A percentile compares a stretch with the other conserved stretches of the same genome.
Conservation (phyloP, 2,113 vertebrate species). For the Microtus oregoni region DNA sequence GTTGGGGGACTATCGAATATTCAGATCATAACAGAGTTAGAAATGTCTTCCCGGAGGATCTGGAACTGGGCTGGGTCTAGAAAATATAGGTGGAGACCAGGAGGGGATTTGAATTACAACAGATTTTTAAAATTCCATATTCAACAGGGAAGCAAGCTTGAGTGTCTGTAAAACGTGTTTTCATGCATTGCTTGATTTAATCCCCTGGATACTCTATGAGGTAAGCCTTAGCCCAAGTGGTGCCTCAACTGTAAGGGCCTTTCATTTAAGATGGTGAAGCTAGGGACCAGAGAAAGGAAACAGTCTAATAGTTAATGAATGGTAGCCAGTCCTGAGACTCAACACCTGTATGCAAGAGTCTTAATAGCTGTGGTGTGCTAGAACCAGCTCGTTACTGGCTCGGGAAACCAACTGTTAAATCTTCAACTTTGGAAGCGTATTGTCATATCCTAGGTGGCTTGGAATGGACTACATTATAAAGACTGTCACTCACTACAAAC, state of each 20-base stretch:
- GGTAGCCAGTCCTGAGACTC: slow-evolving; percentile 41
- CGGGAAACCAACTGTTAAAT: slow-evolving; percentile 20
- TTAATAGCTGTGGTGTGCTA: background rate
- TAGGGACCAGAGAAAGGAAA: slow-evolving; percentile 30
- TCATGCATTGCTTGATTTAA: background rate
- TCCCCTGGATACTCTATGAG: background rate
- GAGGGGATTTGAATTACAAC: background rate
- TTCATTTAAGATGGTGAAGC: slow-evolving; percentile 50
- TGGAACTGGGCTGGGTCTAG: background rate
- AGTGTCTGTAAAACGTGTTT: slow-evolving; percentile 15
- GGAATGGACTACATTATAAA: slow-evolving; percentile 36
- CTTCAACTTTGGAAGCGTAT: slow-evolving; percentile 53
- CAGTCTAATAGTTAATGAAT: slow-evolving; percentile 39
- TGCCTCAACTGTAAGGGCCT: background rate
- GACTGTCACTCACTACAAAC: slow-evolving; percentile 36
- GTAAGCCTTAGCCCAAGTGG: slow-evolving; percentile 23
- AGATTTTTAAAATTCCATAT: background rate
- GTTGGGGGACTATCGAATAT: background rate
- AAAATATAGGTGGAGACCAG: slow-evolving; percentile 4
- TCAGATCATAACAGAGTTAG: background rate
- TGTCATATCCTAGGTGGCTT: background rate
- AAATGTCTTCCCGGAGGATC: background rate
- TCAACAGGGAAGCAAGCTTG: background rate
- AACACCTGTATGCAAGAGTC: slow-evolving; percentile 30
- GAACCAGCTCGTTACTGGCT: slow-evolving; percentile 17